Conservation (phyloP, 2,797 vertebrate genomes). For the Pseudotriccus pelzelni region DNA sequence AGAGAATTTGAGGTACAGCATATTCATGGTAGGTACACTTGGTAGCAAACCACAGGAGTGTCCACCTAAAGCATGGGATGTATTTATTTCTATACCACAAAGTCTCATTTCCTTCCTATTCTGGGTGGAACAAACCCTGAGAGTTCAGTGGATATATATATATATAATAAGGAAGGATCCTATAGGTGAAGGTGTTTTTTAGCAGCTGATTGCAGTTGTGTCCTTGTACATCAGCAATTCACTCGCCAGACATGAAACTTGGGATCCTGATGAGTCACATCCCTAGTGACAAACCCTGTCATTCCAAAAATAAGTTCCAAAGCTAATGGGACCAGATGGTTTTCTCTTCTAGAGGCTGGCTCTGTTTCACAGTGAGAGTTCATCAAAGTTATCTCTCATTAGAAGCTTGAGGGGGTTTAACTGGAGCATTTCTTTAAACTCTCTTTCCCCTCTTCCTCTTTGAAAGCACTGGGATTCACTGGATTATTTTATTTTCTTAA, state of each 20-base stretch:
- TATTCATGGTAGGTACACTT: not conserved
- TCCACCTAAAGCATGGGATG: not conserved
- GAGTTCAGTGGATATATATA: not conserved
- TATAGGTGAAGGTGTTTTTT: not conserved
- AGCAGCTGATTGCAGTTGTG: not conserved
- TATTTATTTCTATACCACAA: not conserved
- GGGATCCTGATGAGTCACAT: not conserved
- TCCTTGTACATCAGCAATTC: not conserved
- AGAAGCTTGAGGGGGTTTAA: not conserved
- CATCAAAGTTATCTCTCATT: not conserved
- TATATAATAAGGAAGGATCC: not conserved
- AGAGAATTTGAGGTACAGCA: not conserved
- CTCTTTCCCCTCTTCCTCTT: not conserved
- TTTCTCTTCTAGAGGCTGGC: not conserved
- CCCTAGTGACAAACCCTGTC: not conserved
- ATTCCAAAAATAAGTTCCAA: not conserved
- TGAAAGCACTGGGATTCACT: not conserved
- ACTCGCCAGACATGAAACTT: not conserved
- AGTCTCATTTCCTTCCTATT: not conserved
- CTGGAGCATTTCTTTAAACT: not conserved
- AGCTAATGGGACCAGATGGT: not conserved
- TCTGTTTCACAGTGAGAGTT: not conserved
- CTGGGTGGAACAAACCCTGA: not conserved
- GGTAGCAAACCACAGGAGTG: not conserved
- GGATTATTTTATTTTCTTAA: not conserved